Percentiles rank a stretch among this genome's conserved stretches.
Evolutionary conservation across 2,797 vertebrate species (phyloP).

Genomic region (Eurystomus glaucurus): DNA sequence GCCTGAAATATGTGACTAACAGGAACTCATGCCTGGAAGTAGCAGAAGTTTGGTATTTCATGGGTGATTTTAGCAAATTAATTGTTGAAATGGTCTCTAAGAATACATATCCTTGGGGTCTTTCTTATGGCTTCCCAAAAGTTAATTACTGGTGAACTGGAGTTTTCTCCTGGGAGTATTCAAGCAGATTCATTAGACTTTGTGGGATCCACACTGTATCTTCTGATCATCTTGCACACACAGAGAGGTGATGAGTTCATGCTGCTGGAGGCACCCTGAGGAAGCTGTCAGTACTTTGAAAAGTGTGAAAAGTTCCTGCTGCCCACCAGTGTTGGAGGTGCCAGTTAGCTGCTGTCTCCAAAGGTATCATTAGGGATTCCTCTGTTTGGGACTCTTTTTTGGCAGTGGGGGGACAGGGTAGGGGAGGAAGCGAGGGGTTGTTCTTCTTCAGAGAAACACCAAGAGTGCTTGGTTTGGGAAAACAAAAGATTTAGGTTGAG

Average conservation of each 20-base stretch:
- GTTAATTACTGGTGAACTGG: not conserved
- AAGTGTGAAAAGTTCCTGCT: not conserved
- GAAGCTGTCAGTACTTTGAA: not conserved
- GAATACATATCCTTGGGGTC: not conserved
- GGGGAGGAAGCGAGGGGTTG: not conserved
- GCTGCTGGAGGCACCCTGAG: not conserved
- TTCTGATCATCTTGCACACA: accelerated
- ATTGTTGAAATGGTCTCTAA: not conserved
- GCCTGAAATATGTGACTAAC: not conserved
- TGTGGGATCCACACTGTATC: accelerated
- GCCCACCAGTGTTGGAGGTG: not conserved
- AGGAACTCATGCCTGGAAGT: not conserved
- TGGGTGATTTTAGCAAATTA: not conserved
- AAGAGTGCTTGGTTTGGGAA: not conserved
- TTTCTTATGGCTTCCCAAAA: not conserved
- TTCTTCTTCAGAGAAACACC: not conserved
- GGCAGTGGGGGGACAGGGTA: accelerated
- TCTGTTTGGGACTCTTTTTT: not conserved
- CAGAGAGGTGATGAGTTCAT: not conserved
- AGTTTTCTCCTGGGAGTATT: not conserved
- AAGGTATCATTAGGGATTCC: accelerated
- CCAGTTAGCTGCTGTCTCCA: not conserved
- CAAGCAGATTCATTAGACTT: not conserved
- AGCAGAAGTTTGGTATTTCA: not conserved
- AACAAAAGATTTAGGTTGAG: not conserved